These are phyloP conservation scores for Lydus trimaculatus DNA, from an alignment of 2,888 invertebrate species.

Conservation along the genomic window DNA sequence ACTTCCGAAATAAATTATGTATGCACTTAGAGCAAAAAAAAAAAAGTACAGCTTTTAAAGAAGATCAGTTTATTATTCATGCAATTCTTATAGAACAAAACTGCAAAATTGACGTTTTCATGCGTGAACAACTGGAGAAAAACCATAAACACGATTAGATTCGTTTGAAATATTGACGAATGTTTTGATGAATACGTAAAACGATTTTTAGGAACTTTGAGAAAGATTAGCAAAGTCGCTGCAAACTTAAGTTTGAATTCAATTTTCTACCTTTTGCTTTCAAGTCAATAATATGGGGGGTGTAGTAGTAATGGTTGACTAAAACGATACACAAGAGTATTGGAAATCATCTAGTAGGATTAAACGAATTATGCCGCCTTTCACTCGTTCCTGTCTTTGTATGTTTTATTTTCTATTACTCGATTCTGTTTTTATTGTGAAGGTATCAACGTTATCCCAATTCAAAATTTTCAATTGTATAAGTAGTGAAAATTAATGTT, in stretches of 20 bases:
- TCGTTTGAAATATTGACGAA: background rate
- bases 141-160: background rate
- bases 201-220: no score
- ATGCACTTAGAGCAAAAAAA: slow-evolving; percentile 16
- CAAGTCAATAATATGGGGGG: background rate
- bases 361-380: background rate
- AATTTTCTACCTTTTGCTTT: background rate
- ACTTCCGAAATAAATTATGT: slow-evolving; percentile 39
- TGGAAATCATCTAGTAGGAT: background rate
- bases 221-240: no score
- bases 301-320: background rate
- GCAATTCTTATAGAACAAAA: background rate
- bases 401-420: background rate
- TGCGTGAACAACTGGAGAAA: background rate
- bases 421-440: background rate
- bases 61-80: background rate
- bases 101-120: background rate
- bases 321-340: background rate
- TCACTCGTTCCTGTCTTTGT: background rate
- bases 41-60: background rate
- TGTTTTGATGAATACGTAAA: background rate
- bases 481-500: no score
- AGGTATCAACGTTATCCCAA: no score
- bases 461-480: no score
- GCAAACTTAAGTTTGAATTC: background rate